Percentiles rank a stretch among this genome's conserved stretches.
Evolutionary conservation across 2,888 invertebrate species (phyloP).

Genomic region (Plebejus anna): DNA sequence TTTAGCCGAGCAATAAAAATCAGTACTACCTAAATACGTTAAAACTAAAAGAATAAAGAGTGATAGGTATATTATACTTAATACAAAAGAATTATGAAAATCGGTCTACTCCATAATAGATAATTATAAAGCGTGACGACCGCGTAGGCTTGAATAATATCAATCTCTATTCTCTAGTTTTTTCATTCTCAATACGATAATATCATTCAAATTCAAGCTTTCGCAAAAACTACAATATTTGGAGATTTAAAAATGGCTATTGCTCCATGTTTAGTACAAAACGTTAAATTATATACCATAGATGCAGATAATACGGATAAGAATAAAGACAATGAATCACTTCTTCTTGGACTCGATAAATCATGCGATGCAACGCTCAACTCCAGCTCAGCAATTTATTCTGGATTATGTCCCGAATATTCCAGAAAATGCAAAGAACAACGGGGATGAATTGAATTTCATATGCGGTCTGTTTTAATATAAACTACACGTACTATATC

Average conservation of each 20-base stretch:
- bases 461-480: background rate
- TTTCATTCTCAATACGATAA: background rate
- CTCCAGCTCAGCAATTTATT: constrained; percentile 24
- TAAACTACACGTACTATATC: background rate
- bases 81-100: background rate
- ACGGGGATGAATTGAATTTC: constrained; percentile 18
- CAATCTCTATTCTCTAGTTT: background rate
- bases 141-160: too few relatives aligned
- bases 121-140: too few relatives aligned
- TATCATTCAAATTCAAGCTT: background rate
- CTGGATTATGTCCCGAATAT: constrained; percentile 18
- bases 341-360: constrained; percentile 19
- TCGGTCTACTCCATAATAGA: background rate
- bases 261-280: background rate
- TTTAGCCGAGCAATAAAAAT: background rate
- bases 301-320: constrained; percentile 21
- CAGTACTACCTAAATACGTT: background rate
- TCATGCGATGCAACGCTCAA: constrained; percentile 25
- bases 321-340: constrained; percentile 28
- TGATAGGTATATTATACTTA: background rate
- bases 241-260: constrained; percentile 22
- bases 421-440: constrained; percentile 26
- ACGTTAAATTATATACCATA: constrained; percentile 2
- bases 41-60: background rate
- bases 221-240: background rate